Percentiles rank a stretch among this genome's conserved stretches.
Conservation (phyloP, 2,113 vertebrate genomes). For the Lampris megalopsis region DNA sequence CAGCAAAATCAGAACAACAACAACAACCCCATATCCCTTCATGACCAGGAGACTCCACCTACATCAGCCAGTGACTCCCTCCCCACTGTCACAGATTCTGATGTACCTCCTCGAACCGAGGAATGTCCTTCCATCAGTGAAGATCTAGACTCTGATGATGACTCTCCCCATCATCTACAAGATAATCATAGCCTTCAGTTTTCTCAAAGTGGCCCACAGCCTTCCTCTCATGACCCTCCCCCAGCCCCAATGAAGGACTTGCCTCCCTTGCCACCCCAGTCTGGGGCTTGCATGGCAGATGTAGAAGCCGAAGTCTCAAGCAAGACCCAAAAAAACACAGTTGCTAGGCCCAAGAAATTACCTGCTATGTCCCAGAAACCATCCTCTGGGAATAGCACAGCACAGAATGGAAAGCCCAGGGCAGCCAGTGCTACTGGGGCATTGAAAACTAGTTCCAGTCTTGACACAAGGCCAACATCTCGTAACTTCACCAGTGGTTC, state of each 20-base stretch:
- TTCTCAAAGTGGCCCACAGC: conserved; percentile 10
- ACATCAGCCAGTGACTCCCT: conserved; percentile 88
- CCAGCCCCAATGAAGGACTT: conserved; percentile 87
- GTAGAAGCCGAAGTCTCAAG: conserved; percentile 76
- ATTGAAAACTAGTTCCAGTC: conserved; percentile 52
- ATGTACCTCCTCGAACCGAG: conserved; percentile 77
- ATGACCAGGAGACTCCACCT: conserved; percentile 83
- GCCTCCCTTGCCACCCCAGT: conserved; percentile 85
- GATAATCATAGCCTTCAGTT: conserved; percentile 47
- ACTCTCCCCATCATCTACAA: conserved; percentile 65
- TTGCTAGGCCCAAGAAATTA: conserved; percentile 72
- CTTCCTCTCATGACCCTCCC: conserved; percentile 77
- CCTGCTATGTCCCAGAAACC: conserved; percentile 27
- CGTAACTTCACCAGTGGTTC: conserved; percentile 62
- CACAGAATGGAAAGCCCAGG: conserved; percentile 75
- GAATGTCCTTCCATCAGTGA: conserved; percentile 85
- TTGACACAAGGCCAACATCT: conserved; percentile 63
- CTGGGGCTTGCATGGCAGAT: conserved; percentile 91
- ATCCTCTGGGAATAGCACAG: accelerated
- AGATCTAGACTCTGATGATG: conserved; percentile 88
- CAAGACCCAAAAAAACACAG: conserved; percentile 48
- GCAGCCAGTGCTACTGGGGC: conserved; percentile 40
- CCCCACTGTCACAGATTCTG: conserved; percentile 86
- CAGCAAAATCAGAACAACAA: conserved; percentile 41
- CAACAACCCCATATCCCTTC: conserved; percentile 11